Evolutionary conservation across 2,888 invertebrate genomes (phyloP), one percentile per base, ranked within the genome.

Genomic region (Itoplectis maculator): DNA sequence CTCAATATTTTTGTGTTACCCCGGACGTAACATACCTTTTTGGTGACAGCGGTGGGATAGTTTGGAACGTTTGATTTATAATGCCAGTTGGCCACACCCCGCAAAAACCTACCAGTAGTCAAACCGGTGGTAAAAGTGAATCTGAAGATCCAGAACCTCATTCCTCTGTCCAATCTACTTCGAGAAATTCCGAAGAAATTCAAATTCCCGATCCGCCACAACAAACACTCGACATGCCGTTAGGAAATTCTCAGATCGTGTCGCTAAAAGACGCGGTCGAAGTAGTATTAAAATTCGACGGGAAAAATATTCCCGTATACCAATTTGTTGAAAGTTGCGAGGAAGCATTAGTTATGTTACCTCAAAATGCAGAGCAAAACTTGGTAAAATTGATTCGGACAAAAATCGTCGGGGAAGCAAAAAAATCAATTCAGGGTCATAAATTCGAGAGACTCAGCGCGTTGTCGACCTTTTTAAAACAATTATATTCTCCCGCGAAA

Each of bases 181-280:
- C 42, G 7, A n/a, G n/a, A n/a, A n/a, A n/a, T n/a, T n/a, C n/a
- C 49, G 51, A 51, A 66, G 29, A 29, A 29, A 29, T 29, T 3
- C 29, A 29, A 29, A 29, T 29, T 29, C 29, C 29, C 29, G 29
- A 29, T 29, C 29, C 29, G 29, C 29, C 29, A 29, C 29, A 2
- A 29, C 29, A 3, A 29, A 2, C 29, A 29, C 29, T 29, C 51
- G 18, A 51, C 56, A 75, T 76, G 75, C 59, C 75, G 8, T 5
- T 76, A 6, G 59, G 66, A 9, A 42, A 49, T 5, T 49, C 61
- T 49, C 82, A 79, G 42, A 54, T 78, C 6, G 70, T 82, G 1
- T 68, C 79, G 9, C 20, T 82, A 8, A 82, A 70, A 61, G 75
- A 82, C 45, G 82, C 75, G 0, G 35, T 72, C 0, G 42, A 72